Conservation (phyloP, 2,113 vertebrate genomes). For the Catharus minimus region DNA sequence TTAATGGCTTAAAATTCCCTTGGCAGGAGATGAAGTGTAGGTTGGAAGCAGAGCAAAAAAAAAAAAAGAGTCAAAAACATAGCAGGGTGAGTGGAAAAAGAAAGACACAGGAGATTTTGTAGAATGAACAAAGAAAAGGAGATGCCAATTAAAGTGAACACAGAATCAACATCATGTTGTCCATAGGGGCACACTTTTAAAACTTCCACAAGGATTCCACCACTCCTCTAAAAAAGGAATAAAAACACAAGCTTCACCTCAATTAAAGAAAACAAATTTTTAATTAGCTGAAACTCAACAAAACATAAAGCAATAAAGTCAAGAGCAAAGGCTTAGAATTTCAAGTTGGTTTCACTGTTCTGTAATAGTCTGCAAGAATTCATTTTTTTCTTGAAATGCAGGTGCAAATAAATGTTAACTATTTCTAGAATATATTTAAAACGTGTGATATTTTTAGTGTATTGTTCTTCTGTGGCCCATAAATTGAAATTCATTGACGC, state of each 20-base stretch:
- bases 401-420: background rate
- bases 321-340: background rate
- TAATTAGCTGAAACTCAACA: background rate
- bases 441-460: background rate
- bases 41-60: background rate
- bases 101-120: background rate
- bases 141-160: background rate
- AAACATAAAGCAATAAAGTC: background rate
- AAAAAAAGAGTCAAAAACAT: background rate
- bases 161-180: background rate
- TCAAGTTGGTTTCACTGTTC: background rate
- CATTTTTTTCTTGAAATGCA: background rate
- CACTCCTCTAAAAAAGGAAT: background rate
- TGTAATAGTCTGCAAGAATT: background rate
- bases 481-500: background rate
- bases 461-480: background rate
- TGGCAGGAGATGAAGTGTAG: constrained; percentile 2
- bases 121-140: background rate
- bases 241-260: background rate
- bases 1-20: constrained; percentile 35
- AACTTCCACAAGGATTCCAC: background rate
- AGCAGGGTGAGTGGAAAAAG: background rate
- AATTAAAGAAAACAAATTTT: background rate
- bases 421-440: background rate
- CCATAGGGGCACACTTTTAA: background rate